Evolutionary conservation across 2,797 vertebrate genomes (phyloP), one percentile per base, ranked within the genome.

Genomic region (Sebastes flavidus): DNA sequence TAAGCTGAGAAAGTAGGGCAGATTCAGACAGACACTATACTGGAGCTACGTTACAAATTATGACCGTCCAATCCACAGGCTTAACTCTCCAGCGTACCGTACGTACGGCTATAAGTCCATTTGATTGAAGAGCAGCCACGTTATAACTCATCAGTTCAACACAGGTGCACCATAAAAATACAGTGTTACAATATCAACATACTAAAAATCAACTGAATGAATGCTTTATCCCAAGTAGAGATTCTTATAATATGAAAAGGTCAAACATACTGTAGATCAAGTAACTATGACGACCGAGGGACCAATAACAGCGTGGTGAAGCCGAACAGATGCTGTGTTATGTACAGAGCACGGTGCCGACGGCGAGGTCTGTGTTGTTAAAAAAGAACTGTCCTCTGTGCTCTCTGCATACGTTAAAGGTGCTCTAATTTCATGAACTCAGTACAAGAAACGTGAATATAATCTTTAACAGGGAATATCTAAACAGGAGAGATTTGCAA

Each of bases 1-100:
- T 71, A 13, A 77, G 52, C 27, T 18, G 24, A 20, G 60, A 80
- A 90, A 89, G 81, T 87, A 77, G 81, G 81, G 32, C 72, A 83
- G 63, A 84, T 71, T 78, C n/a, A 81, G 69, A 85, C 4, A 56
- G 9, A 62, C 2, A 62, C 63, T 68, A 76, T 75, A 72, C 49
- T 63, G 54, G 34, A 58, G 49, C 30, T 46, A 58, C 67, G 74
- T 76, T 42, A 56, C 68, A 78, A 46, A 77, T 72, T 12, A 86
- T 42, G 8, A 66, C 56, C 78, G 29, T 24, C 66, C 68, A 81
- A 77, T 65, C 70, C 52, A 74, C 34, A 58, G 24, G 81, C 67
- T 86, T 88, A 77, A 65, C 14, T 22, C 58, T 30, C 24, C 5
- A 80, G 38, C 72, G 82, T 79, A n/a, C 29, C 30, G 59, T 10